Base-by-base conservation (phyloP, 1,140 invertebrate species). In the Drosophila pruinosa region DNA sequence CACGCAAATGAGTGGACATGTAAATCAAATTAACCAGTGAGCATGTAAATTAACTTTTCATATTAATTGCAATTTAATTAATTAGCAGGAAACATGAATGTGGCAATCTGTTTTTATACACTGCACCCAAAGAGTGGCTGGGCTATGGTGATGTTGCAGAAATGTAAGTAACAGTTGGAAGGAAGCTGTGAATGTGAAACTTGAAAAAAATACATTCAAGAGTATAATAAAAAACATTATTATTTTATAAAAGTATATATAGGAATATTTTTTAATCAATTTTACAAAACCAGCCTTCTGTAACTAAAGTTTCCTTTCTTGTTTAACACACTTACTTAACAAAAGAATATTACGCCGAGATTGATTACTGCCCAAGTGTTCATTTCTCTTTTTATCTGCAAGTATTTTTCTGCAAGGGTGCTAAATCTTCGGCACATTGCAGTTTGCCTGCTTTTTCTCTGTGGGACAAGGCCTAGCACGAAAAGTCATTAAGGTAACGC, bases 11-110 rank as follows among this genome's bases (percentile, higher is more conserved):
- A 64, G 47, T 58, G 54, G 64, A 58, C 70, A 45, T 34, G 48
- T 78, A 82, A 88, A 86, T 86, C 82, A 85, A 86, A 85, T 85
- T 85, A 88, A 80, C 70, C 78, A 74, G 53, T 75, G 69, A 74
- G 70, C 74, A 78, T 86, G 81, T 88, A 88, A 86, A 86, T 86
- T 86, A 88, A 86, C 82, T 88, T 88, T 78, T 71, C 74, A 81
- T 88, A 88, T 86, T 85, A 80, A 86, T 88, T 75, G 82, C 82
- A 78, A 86, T 88, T 81, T 72, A 86, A 86, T 86, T 86, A 88
- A 88, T 86, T 86, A 86, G 71, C 64, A 62, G 50, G 50, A 72
- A 58, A 50, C 77, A 59, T 10, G 53, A 43, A 45, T 50, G 39
- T 43, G 24, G 34, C 52, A 56, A 50, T 54, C 28, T 54, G 41